These are phyloP conservation scores for Esox niger DNA, from an alignment of 2,113 vertebrate genomes.

Conservation along the genomic window DNA sequence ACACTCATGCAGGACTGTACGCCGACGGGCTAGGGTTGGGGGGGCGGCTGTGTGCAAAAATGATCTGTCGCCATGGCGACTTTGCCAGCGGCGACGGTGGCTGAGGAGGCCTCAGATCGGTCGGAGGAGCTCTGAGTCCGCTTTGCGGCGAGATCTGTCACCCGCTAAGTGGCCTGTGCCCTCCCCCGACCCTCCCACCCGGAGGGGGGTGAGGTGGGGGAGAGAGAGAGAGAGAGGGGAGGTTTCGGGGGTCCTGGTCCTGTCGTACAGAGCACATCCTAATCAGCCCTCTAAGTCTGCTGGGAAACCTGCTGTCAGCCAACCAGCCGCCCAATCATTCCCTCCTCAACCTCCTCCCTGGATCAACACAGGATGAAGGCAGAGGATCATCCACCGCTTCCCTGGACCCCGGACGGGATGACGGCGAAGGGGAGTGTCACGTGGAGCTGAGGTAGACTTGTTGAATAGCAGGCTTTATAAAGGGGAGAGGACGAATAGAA, in stretches of 20 bases:
- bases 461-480: too few species aligned
- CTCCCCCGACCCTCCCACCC: neutral
- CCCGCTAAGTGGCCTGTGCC: constrained; percentile 15
- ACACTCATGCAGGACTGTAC: constrained; percentile 14
- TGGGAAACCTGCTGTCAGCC: constrained; percentile 41
- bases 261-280: constrained; percentile 55
- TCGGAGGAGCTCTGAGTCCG: constrained; percentile 17
- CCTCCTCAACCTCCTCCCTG: constrained; percentile 42
- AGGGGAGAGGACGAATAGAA: constrained; percentile 16
- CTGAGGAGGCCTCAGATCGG: constrained; percentile 14
- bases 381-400: constrained; percentile 67
- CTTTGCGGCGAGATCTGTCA: constrained; percentile 32
- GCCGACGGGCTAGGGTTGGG: neutral
- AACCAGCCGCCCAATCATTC: neutral
- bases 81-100: constrained; percentile 12
- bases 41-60: constrained; percentile 25
- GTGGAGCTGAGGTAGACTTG: constrained; percentile 52
- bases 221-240: neutral
- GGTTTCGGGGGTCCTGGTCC: constrained; percentile 26
- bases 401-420: constrained; percentile 53
- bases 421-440: constrained; percentile 49
- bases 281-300: constrained; percentile 69
- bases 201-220: neutral
- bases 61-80: constrained; percentile 47
- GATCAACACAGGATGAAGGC: constrained; percentile 32